These are phyloP conservation scores for Falcunculus frontatus DNA, from an alignment of 2,113 vertebrate species.

Conservation along the genomic window DNA sequence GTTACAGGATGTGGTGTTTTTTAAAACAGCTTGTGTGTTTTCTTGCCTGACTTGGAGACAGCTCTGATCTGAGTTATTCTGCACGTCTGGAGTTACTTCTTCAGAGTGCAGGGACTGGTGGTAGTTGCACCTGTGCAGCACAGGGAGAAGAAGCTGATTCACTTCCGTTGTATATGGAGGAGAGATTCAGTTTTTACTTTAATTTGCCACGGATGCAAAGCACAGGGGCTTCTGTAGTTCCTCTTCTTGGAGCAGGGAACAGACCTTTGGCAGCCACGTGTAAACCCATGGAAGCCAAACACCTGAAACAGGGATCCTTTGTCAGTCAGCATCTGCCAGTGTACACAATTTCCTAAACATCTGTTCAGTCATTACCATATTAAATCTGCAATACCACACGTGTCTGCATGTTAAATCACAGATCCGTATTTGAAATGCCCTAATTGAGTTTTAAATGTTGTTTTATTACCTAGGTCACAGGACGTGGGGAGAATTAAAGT, in stretches of 20 bases:
- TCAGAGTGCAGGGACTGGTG: background rate
- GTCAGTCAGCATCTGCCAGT: background rate
- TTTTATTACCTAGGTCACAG: background rate
- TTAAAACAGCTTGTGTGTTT: background rate
- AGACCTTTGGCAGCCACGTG: background rate
- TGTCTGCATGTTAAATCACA: background rate
- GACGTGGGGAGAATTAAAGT: background rate
- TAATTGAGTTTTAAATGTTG: conserved; percentile 14
- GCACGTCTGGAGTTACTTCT: background rate
- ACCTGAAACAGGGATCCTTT: background rate
- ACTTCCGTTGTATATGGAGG: background rate
- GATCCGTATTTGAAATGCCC: background rate
- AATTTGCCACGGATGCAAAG: background rate
- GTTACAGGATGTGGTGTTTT: background rate
- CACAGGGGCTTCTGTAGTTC: background rate
- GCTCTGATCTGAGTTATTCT: background rate
- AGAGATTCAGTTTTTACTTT: background rate
- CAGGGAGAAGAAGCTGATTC: background rate
- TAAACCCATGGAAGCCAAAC: background rate
- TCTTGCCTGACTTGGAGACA: background rate
- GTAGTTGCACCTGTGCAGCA: background rate
- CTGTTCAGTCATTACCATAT: background rate
- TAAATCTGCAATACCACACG: background rate
- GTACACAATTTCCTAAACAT: conserved; percentile 34
- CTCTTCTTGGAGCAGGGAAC: background rate